Conservation (phyloP, 37 sponge, comb jelly and placozoan species). For the Chondrilla cf. caribensis region DNA sequence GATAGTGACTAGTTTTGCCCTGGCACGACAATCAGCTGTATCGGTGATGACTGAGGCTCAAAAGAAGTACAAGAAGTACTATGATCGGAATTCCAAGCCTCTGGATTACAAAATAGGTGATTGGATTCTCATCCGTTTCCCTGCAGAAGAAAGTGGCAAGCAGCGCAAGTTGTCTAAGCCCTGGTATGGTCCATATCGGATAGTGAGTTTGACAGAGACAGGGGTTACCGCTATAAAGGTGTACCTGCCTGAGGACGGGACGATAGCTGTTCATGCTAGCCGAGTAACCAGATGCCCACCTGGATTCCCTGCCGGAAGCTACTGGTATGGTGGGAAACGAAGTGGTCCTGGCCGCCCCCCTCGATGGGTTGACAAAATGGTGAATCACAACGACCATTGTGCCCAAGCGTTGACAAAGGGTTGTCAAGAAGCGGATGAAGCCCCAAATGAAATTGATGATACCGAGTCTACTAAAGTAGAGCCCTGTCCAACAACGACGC, state of each 20-base stretch:
- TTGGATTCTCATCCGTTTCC: conserved; percentile 22
- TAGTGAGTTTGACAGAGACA: not conserved
- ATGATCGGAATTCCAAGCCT: not conserved
- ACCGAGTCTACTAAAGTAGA: too few relatives aligned
- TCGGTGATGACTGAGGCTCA: not conserved
- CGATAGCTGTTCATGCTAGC: not conserved
- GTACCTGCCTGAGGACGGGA: conserved; percentile 14
- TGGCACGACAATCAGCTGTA: not conserved
- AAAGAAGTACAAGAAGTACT: conserved; percentile 3
- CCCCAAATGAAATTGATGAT: too few relatives aligned
- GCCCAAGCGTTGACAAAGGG: too few relatives aligned
- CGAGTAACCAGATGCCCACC: conserved; percentile 14
- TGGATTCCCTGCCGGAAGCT: conserved; percentile 21
- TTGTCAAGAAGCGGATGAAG: too few relatives aligned
- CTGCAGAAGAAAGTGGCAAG: conserved; percentile 13
- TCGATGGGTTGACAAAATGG: not conserved
- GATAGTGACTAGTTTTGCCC: not conserved
- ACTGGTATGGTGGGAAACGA: conserved; percentile 22
- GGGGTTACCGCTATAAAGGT: conserved; percentile 11
- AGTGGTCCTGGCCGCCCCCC: not conserved
- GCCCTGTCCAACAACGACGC: too few relatives aligned
- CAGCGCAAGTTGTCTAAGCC: conserved; percentile 22
- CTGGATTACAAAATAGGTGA: not conserved
- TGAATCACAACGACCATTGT: too few relatives aligned
- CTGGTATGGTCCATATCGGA: conserved; percentile 29